Conservation (phyloP, 2,113 vertebrate genomes). For the Otocyon megalotis region DNA sequence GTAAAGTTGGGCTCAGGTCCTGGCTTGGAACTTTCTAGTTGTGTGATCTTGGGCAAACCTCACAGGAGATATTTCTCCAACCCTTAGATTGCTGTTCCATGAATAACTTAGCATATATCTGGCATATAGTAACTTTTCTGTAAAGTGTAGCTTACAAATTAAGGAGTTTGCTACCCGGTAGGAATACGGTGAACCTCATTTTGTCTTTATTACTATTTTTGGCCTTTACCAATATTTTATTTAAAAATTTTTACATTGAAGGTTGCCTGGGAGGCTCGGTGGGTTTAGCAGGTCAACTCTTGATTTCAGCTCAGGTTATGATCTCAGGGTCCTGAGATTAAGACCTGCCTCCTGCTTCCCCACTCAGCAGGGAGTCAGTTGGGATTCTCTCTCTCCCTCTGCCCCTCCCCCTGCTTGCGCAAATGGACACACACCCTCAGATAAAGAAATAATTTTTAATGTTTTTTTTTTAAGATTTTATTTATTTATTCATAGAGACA, state of each 20-base stretch:
- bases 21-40: slow-evolving; percentile 1
- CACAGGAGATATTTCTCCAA: background rate
- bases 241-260: background rate
- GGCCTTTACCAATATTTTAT: background rate
- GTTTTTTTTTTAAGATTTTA: too few species aligned
- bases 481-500: too few species aligned
- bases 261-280: background rate
- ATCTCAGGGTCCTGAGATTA: background rate
- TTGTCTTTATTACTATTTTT: background rate
- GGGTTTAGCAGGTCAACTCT: background rate
- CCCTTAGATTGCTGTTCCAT: background rate
- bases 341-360: background rate
- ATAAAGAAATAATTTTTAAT: background rate
- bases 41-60: slow-evolving; percentile 28
- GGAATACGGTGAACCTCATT: background rate
- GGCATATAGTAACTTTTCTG: background rate
- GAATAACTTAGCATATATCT: background rate
- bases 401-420: background rate
- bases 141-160: background rate
- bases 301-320: background rate
- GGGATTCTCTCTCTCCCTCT: background rate
- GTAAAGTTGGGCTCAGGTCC: background rate
- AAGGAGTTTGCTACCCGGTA: background rate
- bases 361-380: background rate
- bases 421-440: background rate